These are phyloP conservation scores for Scaptomyza flava DNA, from an alignment of 2,888 invertebrate species.

Conservation along the genomic window DNA sequence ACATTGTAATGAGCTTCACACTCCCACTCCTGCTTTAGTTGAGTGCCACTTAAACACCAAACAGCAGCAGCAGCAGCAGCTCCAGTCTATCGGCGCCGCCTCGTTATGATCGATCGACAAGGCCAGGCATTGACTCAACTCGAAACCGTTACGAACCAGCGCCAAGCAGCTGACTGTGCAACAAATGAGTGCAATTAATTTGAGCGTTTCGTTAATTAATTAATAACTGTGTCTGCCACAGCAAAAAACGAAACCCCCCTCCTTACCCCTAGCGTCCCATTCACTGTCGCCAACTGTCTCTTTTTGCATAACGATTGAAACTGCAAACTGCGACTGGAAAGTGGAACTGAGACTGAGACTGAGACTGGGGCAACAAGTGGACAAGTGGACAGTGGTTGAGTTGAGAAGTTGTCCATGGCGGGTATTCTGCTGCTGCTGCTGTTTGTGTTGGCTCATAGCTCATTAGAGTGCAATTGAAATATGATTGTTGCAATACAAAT, in stretches of 20 bases:
- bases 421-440: not conserved
- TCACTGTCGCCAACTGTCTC: slow-evolving; percentile 1
- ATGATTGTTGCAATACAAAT: slow-evolving; percentile 70
- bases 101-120: slow-evolving; percentile 62
- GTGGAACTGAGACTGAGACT: slow-evolving; percentile 21
- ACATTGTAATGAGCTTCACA: slow-evolving; percentile 34
- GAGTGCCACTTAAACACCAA: slow-evolving; percentile 56
- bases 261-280: not conserved
- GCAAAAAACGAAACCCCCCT: not conserved
- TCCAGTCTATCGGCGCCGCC: slow-evolving; percentile 21
- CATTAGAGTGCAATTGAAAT: slow-evolving; percentile 75
- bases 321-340: slow-evolving; percentile 1
- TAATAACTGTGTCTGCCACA: slow-evolving; percentile 62
- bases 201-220: slow-evolving; percentile 72
- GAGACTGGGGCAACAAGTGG: slow-evolving; percentile 12
- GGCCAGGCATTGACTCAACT: slow-evolving; percentile 1
- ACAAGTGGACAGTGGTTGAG: not conserved
- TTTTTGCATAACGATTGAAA: slow-evolving; percentile 41
- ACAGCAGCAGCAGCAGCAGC: slow-evolving; percentile 15
- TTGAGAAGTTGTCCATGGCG: slow-evolving; percentile 29
- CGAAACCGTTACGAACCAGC: not conserved
- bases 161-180: slow-evolving; percentile 68
- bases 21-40: slow-evolving; percentile 8
- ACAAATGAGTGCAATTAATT: slow-evolving; percentile 78
- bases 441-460: slow-evolving; percentile 36